Evolutionary conservation across 2,797 vertebrate genomes (phyloP), one percentile per base, ranked within the genome.

Genomic region (Rhynchonycteris naso): DNA sequence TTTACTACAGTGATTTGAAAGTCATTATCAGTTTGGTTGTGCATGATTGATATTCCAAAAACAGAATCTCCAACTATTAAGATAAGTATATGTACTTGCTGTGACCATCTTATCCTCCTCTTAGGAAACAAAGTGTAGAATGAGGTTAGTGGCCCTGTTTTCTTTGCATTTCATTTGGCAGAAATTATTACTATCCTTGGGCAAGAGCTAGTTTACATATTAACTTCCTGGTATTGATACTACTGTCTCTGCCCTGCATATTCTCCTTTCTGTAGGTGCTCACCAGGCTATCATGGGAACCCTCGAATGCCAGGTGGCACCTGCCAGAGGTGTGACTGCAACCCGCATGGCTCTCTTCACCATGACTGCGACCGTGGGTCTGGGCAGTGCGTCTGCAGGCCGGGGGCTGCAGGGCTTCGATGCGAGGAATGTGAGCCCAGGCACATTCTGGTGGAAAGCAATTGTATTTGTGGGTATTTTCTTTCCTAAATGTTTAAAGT

Each of bases 401-500:
- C 95, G 0, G 99, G 99, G 15, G 98, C 99, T 87, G 98, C 86
- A 4, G 99, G 99, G 69, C 99, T 97, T 28, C 98, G 97, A n/a
- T 99, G 99, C 47, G 98, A 99, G 85, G 93, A 98, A 30, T 99
- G 99, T 87, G 98, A 99, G 28, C 97, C 98, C 0, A 98, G 98
- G 35, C 99, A 99, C 69, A 92, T 99, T 43, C 98, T 99, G 54
- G 83, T 98, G 92, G 97, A 97, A 35, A 98, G 97, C 0, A 47
- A 98, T 88, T 99, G 99, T 97, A 92, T 99, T 65, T 99, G 99
- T 99, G 98, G 97, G 99, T 99, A 96, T 7, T 59, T 58, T 35
- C 84, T 43, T 54, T 1, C 3, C 69, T 28, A 0, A 22, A 7
- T 13, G 12, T n/a, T 33, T 38, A 18, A 89, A 79, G 2, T 3